Base-by-base conservation (phyloP, 2,113 vertebrate species). In the Phocoena sinus region DNA sequence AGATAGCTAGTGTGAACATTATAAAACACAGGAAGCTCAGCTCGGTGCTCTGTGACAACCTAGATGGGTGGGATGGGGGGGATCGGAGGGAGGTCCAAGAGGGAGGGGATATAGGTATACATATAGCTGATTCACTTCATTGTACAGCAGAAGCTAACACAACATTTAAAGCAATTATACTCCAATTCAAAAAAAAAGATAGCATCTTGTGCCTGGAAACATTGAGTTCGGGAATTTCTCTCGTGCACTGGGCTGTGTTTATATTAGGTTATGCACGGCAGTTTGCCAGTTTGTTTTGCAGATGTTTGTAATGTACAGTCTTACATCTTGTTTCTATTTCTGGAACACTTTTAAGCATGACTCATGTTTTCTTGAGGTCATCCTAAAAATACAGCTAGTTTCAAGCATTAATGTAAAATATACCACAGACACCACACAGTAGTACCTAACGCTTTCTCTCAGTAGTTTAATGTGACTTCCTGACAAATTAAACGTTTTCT, bases 301-400 rank as follows among this genome's bases (percentile, higher is more conserved):
- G 96, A 98, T 98, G 92, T 96, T 98, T 8, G 2, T 97, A 95
- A 97, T 90, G 94, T 97, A 79, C 4, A 3, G 95, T 97, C 95
- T 98, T 89, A 96, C 97, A 93, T 97, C 82, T 95, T 98, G 63
- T 96, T 99, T 97, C 98, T 98, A 97, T 99, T 98, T 98, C 86
- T 97, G 93, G 92, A 58, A 65, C 47, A 58, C 96, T 98, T 98
- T 98, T 97, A 98, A 97, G 60, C 97, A 74, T 98, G 97, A 98
- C 85, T 96, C 36, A 50, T 91, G 96, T 80, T 96, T 98, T 98
- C 97, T 98, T 92, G 90, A 97, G 97, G 92, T 92, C 65, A 87
- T 97, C 84, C 97, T 98, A 98, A 98, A 98, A 98, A 98, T 98
- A 98, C 56, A 97, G 74, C 90, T 91, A 87, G 90, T 85, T 98